Base-by-base conservation (phyloP, 64 coral and sea anemone species). In the Stichodactyla mertensii region DNA sequence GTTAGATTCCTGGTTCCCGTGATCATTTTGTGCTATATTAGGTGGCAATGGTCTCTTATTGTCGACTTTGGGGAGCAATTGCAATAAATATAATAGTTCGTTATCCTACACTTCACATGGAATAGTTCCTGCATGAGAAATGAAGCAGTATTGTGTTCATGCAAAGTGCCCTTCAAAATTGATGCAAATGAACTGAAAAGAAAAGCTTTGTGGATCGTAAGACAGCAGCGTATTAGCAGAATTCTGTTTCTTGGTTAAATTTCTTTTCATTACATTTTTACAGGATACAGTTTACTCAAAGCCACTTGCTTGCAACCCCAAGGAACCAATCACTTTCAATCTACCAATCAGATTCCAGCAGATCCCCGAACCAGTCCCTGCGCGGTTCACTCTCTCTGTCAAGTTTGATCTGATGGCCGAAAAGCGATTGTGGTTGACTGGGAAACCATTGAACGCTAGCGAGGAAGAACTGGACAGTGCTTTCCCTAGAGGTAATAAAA, bases 321-420 rank as follows among this genome's bases (percentile, higher is more conserved):
- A 92, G 70, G 82, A 92, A 55, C 97, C 91, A 28, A 92, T 91
- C 80, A 95, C 93, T 5, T 95, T 99, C 69, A 95, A 89, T 27
- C 83, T 99, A 23, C 93, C 97, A 77, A 99, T 99, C 64, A 90
- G 93, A 62, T 99, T 99, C 87, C 97, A 99, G 71, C 97, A 99
- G 84, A 87, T 94, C 56, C 90, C 64, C 54, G 97, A 99, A 27
- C 97, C 97, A 88, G 97, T 95, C 7, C 88, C 97, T 16, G 93
- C 88, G 56, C 79, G 90, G 54, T 99, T 99, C 69, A 95, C 90
- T n/a, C 84, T 99, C 3, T 86, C 87, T 0, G 91, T 89, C 16
- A 87, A 95, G 83, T 99, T 99, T 70, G 85, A 92, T 71, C 86
- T 99, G 16, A 84, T 95, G 27, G 64, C 88, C 27, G 77, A 94